Base-by-base conservation (phyloP, 2,888 invertebrate genomes). In the Leptogaster cylindrica region DNA sequence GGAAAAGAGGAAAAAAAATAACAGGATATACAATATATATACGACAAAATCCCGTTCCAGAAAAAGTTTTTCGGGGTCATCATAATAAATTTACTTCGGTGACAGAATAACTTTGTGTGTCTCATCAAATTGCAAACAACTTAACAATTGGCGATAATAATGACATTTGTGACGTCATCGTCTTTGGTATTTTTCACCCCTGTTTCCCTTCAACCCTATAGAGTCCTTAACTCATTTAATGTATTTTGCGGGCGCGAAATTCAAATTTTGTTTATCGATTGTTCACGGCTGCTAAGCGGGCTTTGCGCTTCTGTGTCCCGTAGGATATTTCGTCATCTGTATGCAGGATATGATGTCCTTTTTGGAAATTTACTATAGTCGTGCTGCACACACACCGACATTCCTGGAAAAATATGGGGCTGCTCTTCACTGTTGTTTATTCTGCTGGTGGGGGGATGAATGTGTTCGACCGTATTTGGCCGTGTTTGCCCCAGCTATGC, bases 231-330 rank as follows among this genome's bases (percentile, higher is more conserved):
- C n/a, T n/a, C n/a, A n/a, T n/a, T n/a, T n/a, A n/a, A n/a, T n/a
- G 64, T 48, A 52, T 52, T 36, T 58, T 67, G 28, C 58, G 67
- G 65, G 67, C 65, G 65, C 69, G 67, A 69, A 69, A 69, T 69
- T 69, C 65, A 69, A 69, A 69, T 69, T 69, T 48, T 48, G 48
- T 65, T 55, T 67, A 69, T 69, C 65, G 67, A 69, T 69, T 69
- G 41, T 66, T 23, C 50, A 31, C 39, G 18, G 31, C 12, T 64
- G 64, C 33, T 41, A 48, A 23, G 28, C 27, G 39, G 51, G 27
- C 52, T 31, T 25, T 25, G 55, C 31, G 48, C 27, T 61, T 27
- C 36, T 48, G 61, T 7, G 25, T 55, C 23, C 23, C 27, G 44
- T 20, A 64, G 64, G 33, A 48, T 48, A 33, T 20, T 44, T 41